A percentile compares a stretch with the other conserved stretches of the same genome.
phyloP scores from a whole-genome alignment of 2,797 vertebrate genomes.

The Spinus olivaceus region DNA sequence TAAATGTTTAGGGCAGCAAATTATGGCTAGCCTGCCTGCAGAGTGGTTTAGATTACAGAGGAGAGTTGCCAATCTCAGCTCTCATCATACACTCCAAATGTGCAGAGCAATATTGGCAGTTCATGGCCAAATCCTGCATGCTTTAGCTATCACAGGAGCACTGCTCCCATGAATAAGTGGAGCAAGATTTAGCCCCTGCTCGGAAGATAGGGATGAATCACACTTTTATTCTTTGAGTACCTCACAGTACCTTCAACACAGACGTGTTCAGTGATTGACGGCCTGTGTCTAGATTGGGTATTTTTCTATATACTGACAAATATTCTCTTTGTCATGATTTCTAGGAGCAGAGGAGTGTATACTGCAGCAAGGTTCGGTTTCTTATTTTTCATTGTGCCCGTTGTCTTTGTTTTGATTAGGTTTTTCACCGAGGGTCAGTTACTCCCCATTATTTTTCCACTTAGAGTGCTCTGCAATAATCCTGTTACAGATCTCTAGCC shows the following conservation, averaged over 20 bases:
- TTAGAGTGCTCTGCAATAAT: constrained; percentile 9
- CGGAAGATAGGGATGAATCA: constrained; percentile 53
- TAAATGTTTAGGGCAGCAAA: constrained; percentile 70
- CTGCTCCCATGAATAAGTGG: constrained; percentile 23
- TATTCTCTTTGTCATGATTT: constrained; percentile 22
- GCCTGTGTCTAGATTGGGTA: constrained; percentile 58
- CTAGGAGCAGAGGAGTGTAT: constrained; percentile 17
- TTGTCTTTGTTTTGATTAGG: constrained; percentile 42
- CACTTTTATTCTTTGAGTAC: constrained; percentile 62
- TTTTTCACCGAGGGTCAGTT: not conserved
- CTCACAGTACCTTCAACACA: constrained; percentile 31
- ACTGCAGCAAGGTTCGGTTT: not conserved
- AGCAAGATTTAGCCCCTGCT: constrained; percentile 48
- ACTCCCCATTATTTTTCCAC: not conserved
- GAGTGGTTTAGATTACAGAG: constrained; percentile 62
- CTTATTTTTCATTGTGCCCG: not conserved
- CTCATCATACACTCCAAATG: constrained; percentile 55
- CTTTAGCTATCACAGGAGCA: constrained; percentile 25
- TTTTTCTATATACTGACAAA: constrained; percentile 67
- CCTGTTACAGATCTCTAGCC: not conserved
- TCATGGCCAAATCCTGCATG: constrained; percentile 47
- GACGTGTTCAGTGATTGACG: constrained; percentile 60
- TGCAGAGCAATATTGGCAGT: constrained; percentile 35
- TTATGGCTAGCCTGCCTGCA: constrained; percentile 39
- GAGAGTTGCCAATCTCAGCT: constrained; percentile 53